Conservation (phyloP, 2,113 vertebrate genomes). For the Pygoscelis adeliae region DNA sequence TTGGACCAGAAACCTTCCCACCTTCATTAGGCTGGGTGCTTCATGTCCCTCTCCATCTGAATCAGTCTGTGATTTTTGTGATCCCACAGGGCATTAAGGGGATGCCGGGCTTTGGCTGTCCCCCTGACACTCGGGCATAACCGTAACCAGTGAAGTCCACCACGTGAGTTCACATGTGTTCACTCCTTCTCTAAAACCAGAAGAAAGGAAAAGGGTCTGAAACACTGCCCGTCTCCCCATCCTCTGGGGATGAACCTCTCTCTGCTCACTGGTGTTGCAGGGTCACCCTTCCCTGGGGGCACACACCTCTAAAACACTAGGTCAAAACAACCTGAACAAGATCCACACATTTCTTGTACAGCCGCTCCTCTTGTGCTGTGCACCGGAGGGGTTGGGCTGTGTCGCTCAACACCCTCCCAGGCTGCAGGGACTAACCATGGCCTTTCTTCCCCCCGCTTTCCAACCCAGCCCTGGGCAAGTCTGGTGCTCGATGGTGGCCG, state of each 20-base stretch:
- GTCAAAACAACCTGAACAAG: neutral
- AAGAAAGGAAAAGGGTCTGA: neutral
- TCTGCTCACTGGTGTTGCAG: neutral
- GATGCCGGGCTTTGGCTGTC: neutral
- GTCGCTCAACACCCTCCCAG: neutral
- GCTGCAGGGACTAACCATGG: neutral
- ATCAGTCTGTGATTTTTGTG: neutral
- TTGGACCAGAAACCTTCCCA: neutral
- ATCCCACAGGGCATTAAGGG: neutral
- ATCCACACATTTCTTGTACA: fast-evolving
- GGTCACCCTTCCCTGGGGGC: neutral
- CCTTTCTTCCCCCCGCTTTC: neutral
- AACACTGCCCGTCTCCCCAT: neutral
- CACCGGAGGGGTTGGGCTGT: neutral
- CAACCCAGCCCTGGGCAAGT: neutral
- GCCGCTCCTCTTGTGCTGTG: fast-evolving
- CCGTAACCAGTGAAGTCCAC: neutral
- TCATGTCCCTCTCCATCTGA: neutral
- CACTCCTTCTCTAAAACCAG: neutral
- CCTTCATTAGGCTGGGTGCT: neutral
- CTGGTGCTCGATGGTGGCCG: neutral
- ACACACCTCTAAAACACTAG: neutral
- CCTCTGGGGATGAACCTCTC: neutral
- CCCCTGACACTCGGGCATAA: neutral
- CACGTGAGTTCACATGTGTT: fast-evolving